These are phyloP conservation scores for Magallana ariakensis DNA, from an alignment of 1,140 invertebrate species.

Conservation along the genomic window DNA sequence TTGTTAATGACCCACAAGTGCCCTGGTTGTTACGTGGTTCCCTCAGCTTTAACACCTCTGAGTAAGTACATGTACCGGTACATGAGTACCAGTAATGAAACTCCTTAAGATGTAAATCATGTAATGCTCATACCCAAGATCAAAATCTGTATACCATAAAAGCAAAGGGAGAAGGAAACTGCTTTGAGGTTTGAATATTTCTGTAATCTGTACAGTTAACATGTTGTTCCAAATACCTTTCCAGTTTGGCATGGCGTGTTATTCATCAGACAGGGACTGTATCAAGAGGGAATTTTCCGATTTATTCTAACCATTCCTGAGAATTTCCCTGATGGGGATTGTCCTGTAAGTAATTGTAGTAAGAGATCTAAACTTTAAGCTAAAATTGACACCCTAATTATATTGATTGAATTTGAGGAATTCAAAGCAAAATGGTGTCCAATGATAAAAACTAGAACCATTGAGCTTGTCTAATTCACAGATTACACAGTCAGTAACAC, in stretches of 20 bases:
- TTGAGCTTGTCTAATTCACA: too few species aligned
- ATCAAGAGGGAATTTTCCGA: conserved; percentile 92
- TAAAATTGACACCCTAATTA: too few species aligned
- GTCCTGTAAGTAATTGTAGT: conserved; percentile 85
- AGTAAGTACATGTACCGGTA: conserved; percentile 79
- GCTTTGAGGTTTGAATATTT: too few species aligned
- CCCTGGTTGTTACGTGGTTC: conserved; percentile 94
- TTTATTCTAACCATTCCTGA: conserved; percentile 92
- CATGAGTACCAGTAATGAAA: not conserved
- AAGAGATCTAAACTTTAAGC: too few species aligned
- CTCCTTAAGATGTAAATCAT: not conserved
- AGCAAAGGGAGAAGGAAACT: too few species aligned
- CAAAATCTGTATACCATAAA: too few species aligned
- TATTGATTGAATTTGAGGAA: too few species aligned
- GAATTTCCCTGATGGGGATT: conserved; percentile 91
- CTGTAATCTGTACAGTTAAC: not conserved
- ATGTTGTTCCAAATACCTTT: conserved; percentile 57
- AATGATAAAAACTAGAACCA: too few species aligned
- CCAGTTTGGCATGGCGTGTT: conserved; percentile 96
- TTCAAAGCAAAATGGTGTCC: too few species aligned
- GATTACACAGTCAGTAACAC: too few species aligned
- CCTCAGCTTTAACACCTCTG: conserved; percentile 86
- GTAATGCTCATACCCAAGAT: not conserved
- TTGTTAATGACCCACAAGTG: conserved; percentile 91
- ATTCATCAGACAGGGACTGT: conserved; percentile 92